These are phyloP conservation scores for Sialis lutaria DNA, from an alignment of 2,888 invertebrate genomes.

Conservation along the genomic window DNA sequence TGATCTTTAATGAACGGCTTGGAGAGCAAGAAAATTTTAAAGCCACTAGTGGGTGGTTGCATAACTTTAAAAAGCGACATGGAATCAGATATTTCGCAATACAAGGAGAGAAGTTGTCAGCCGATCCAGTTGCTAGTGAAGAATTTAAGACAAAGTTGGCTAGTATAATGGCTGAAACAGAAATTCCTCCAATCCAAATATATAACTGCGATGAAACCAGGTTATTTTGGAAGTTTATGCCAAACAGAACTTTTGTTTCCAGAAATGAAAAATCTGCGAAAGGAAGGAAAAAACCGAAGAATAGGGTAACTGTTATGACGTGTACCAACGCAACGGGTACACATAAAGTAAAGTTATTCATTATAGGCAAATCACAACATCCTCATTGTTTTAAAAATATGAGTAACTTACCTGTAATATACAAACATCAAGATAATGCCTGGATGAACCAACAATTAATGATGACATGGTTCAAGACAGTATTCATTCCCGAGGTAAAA, in stretches of 20 bases:
- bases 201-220: slow-evolving; percentile 15
- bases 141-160: slow-evolving; percentile 4
- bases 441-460: too few species aligned
- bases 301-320: too few species aligned
- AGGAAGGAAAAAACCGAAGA: too few species aligned
- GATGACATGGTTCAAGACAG: too few species aligned
- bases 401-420: too few species aligned
- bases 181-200: slow-evolving; percentile 7
- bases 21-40: slow-evolving; percentile 7
- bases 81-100: slow-evolving; percentile 11
- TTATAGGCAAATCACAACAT: too few species aligned
- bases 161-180: slow-evolving; percentile 1
- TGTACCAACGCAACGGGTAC: too few species aligned
- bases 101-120: slow-evolving; percentile 10
- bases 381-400: too few species aligned
- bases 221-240: slow-evolving; percentile 12
- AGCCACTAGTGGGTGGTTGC: slow-evolving; percentile 12
- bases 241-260: slow-evolving; percentile 8
- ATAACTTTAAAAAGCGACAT: slow-evolving; percentile 11
- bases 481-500: too few species aligned
- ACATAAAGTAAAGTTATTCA: too few species aligned
- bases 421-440: too few species aligned
- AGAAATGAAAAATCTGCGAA: too few species aligned
- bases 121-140: slow-evolving; percentile 8
- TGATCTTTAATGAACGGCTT: slow-evolving; percentile 7